Percentiles rank a stretch among this genome's conserved stretches.
These are phyloP conservation scores for Notospermus geniculatus DNA, from an alignment of 1,140 invertebrate species.

Conservation along the genomic window DNA sequence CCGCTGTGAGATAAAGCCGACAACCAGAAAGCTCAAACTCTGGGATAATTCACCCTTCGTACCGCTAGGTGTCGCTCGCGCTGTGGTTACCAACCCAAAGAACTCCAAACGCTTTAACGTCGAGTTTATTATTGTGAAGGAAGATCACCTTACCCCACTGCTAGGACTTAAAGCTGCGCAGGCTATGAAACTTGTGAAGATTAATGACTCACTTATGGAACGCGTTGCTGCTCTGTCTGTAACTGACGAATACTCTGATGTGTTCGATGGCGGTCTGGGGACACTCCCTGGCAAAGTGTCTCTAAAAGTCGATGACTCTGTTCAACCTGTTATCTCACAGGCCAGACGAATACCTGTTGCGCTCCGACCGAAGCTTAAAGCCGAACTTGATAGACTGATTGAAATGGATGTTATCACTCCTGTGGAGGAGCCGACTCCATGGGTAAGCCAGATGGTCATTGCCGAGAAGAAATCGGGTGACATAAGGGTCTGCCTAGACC, in stretches of 20 bases:
- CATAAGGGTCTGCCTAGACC: slow-evolving; percentile 58
- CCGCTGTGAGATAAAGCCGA: neutral
- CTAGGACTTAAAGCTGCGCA: neutral
- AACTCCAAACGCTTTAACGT: neutral
- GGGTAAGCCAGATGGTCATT: too few relatives aligned
- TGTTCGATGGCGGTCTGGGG: neutral
- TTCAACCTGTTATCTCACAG: neutral
- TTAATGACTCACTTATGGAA: neutral
- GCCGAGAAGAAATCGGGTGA: too few relatives aligned
- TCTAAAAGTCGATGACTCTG: neutral
- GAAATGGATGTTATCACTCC: neutral
- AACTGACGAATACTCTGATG: neutral
- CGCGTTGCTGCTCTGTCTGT: neutral
- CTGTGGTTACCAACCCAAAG: neutral
- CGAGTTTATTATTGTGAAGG: neutral
- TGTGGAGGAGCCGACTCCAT: too few relatives aligned
- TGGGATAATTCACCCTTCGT: neutral
- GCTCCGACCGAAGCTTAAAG: neutral
- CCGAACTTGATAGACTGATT: neutral
- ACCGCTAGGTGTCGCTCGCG: neutral
- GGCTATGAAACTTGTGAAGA: neutral
- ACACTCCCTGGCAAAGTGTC: neutral
- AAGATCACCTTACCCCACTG: neutral
- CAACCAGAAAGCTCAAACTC: neutral
- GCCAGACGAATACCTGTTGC: too few relatives aligned